A percentile compares a stretch with the other conserved stretches of the same genome.
Conservation (phyloP, 2,113 vertebrate genomes). For the Calyptomena viridis region DNA sequence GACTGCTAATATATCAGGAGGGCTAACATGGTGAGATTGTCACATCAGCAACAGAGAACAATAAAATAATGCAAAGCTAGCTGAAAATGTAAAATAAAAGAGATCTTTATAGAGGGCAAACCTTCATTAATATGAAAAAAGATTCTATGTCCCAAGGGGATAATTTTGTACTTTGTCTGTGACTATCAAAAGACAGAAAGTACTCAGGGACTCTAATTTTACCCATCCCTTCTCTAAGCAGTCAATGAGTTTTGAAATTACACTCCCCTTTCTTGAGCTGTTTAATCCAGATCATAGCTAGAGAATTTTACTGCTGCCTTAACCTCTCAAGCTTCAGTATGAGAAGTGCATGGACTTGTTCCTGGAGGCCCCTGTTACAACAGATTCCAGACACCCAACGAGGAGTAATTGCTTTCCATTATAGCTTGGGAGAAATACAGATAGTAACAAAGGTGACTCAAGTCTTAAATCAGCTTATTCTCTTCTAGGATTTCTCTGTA, state of each 20-base stretch:
- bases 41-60: not conserved
- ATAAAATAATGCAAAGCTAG: conserved; percentile 10
- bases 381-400: not conserved
- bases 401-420: not conserved
- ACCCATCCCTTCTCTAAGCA: not conserved
- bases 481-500: not conserved
- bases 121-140: not conserved
- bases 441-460: not conserved
- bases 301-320: not conserved
- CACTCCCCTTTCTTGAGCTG: not conserved
- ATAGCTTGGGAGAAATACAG: not conserved
- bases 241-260: not conserved
- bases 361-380: not conserved
- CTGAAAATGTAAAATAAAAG: conserved; percentile 20
- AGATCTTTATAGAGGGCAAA: not conserved
- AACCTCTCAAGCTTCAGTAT: not conserved
- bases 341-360: not conserved
- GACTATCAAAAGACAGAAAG: not conserved
- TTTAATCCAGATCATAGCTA: not conserved
- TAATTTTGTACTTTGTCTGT: not conserved
- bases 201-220: not conserved
- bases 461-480: not conserved
- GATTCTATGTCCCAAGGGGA: not conserved
- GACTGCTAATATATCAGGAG: not conserved
- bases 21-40: not conserved